Conservation (phyloP, 2,888 invertebrate species). For the Calameuta idolon region DNA sequence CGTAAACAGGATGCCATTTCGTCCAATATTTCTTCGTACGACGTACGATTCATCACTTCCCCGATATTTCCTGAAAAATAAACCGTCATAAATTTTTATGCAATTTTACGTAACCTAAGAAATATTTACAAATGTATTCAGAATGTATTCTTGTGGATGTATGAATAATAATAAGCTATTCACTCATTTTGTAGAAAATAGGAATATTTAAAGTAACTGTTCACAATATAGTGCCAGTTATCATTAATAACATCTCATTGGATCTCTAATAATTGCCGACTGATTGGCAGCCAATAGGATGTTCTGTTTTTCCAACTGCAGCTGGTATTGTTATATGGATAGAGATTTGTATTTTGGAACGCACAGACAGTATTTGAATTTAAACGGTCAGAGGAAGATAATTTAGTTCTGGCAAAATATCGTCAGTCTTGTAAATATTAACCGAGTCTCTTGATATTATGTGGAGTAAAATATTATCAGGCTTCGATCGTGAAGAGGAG, state of each 20-base stretch:
- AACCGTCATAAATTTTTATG: not conserved
- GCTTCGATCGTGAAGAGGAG: conserved; percentile 69
- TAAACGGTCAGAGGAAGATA: not conserved
- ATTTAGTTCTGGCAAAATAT: not conserved
- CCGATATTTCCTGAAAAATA: too few relatives aligned
- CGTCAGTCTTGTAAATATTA: not conserved
- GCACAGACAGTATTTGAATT: not conserved
- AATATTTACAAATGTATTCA: not conserved
- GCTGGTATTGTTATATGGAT: not conserved
- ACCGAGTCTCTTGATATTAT: conserved; percentile 11
- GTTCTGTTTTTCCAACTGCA: not conserved
- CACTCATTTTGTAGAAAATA: not conserved
- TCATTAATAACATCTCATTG: not conserved
- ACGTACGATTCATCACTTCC: not conserved
- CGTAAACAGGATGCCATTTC: not conserved
- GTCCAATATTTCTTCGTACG: not conserved
- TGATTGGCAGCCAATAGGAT: not conserved
- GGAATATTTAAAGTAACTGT: not conserved
- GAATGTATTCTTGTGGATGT: not conserved
- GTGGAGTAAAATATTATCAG: conserved; percentile 64
- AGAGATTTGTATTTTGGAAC: not conserved
- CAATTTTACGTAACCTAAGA: not conserved
- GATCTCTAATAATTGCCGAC: not conserved
- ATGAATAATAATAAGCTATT: not conserved
- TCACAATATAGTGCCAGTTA: not conserved